A percentile compares a stretch with the other conserved stretches of the same genome.
These are phyloP conservation scores for Mantis religiosa DNA, from an alignment of 2,888 invertebrate species.

Conservation along the genomic window DNA sequence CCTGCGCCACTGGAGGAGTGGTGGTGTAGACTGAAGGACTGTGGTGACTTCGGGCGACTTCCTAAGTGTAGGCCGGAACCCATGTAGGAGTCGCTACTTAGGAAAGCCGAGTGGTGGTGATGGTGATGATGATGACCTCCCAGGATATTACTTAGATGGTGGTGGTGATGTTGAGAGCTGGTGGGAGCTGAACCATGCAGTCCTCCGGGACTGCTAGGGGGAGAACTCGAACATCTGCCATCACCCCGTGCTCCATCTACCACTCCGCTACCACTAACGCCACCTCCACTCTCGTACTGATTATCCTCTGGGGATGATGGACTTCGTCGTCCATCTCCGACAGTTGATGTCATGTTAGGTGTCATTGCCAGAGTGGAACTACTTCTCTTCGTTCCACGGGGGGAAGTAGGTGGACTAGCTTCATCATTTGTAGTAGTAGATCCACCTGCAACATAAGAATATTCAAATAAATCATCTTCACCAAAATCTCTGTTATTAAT, in stretches of 20 bases:
- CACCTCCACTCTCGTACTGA: slow-evolving; percentile 35
- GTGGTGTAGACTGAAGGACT: neutral
- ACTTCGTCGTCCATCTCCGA: slow-evolving; percentile 21
- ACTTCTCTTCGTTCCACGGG: slow-evolving; percentile 39
- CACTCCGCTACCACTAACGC: slow-evolving; percentile 34
- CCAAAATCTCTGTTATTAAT: no score
- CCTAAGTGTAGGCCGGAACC: slow-evolving; percentile 22
- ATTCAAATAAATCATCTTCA: neutral
- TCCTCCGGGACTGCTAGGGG: slow-evolving; percentile 47
- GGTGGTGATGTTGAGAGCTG: slow-evolving; percentile 37
- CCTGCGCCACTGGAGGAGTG: neutral
- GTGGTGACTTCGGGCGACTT: slow-evolving; percentile 15
- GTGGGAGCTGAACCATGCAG: slow-evolving; percentile 29
- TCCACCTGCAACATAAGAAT: slow-evolving; percentile 57
- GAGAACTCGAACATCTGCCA: slow-evolving; percentile 41
- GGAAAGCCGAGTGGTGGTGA: slow-evolving; percentile 42
- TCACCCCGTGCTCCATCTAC: neutral
- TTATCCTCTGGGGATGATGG: slow-evolving; percentile 25
- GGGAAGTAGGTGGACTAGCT: slow-evolving; percentile 57
- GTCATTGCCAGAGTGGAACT: slow-evolving; percentile 33
- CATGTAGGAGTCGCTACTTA: slow-evolving; percentile 42
- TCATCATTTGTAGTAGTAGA: slow-evolving; percentile 61
- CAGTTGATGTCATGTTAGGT: neutral
- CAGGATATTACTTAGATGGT: slow-evolving; percentile 33
- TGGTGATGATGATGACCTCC: slow-evolving; percentile 42